phyloP scores from a whole-genome alignment of 1,140 invertebrate species.

The Drosophila lacertosa region DNA sequence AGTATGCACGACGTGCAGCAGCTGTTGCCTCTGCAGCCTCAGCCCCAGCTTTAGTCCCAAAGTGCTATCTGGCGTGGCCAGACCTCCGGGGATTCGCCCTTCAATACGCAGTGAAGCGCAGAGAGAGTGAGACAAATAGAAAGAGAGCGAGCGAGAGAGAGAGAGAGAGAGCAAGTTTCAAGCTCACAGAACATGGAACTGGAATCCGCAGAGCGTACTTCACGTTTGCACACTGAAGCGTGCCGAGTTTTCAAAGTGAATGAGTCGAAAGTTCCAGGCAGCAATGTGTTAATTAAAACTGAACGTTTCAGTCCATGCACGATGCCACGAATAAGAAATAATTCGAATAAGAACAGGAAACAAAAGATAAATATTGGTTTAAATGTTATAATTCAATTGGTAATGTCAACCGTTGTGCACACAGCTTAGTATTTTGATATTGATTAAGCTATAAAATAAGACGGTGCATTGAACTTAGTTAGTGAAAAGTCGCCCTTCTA shows the following conservation, averaged over 20 bases:
- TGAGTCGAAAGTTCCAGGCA: slow-evolving; percentile 42
- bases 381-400: slow-evolving; percentile 74
- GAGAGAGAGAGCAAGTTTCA: slow-evolving; percentile 7
- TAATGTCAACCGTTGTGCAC: slow-evolving; percentile 49
- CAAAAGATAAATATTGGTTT: not conserved
- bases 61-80: slow-evolving; percentile 31
- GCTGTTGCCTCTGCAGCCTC: slow-evolving; percentile 14
- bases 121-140: not conserved
- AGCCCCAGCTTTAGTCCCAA: not conserved
- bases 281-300: slow-evolving; percentile 76
- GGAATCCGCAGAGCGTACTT: not conserved
- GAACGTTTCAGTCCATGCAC: slow-evolving; percentile 67
- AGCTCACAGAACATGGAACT: slow-evolving; percentile 3
- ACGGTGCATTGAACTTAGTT: slow-evolving; percentile 58
- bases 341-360: not conserved
- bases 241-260: slow-evolving; percentile 47
- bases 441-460: slow-evolving; percentile 48
- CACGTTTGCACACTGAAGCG: slow-evolving; percentile 63
- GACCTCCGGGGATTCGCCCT: slow-evolving; percentile 36
- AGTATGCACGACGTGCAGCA: slow-evolving; percentile 45
- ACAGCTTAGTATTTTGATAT: not conserved
- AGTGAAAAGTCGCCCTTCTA: not conserved
- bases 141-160: not conserved
- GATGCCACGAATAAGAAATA: slow-evolving; percentile 20
- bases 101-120: slow-evolving; percentile 43